Conservation (phyloP, 2,113 vertebrate genomes). For the Pachycephala philippinensis region DNA sequence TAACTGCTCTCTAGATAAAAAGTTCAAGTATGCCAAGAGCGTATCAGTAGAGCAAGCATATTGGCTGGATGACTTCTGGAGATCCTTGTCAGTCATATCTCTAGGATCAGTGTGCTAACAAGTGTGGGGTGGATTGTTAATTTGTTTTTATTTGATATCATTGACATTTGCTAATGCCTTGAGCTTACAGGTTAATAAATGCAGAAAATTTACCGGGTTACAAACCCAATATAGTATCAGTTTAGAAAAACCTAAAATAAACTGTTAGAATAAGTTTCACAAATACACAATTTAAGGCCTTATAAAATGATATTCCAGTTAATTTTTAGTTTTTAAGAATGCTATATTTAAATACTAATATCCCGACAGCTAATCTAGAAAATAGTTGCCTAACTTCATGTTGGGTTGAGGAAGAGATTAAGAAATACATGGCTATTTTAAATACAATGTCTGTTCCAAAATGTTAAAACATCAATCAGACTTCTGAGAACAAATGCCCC, state of each 20-base stretch:
- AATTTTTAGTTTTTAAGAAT: background rate
- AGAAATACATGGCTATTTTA: background rate
- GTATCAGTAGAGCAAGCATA: background rate
- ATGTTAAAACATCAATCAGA: background rate
- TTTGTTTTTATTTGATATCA: background rate
- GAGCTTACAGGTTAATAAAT: background rate
- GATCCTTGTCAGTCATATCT: background rate
- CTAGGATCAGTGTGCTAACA: background rate
- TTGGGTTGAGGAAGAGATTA: background rate
- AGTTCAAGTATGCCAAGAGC: background rate
- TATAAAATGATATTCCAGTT: background rate
- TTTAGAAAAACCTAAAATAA: constrained; percentile 17
- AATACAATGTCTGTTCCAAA: background rate
- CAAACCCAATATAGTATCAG: background rate
- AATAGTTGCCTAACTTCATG: background rate
- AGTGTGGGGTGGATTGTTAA: background rate
- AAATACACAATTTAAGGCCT: background rate
- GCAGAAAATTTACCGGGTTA: background rate
- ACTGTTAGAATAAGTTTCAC: background rate
- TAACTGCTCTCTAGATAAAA: background rate
- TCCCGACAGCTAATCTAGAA: background rate
- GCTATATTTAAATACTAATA: background rate
- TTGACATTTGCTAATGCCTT: background rate
- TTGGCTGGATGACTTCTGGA: background rate
- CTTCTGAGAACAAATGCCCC: background rate